phyloP scores from a whole-genome alignment of 2,888 invertebrate species.

The Mesodorylaimus sp. region DNA sequence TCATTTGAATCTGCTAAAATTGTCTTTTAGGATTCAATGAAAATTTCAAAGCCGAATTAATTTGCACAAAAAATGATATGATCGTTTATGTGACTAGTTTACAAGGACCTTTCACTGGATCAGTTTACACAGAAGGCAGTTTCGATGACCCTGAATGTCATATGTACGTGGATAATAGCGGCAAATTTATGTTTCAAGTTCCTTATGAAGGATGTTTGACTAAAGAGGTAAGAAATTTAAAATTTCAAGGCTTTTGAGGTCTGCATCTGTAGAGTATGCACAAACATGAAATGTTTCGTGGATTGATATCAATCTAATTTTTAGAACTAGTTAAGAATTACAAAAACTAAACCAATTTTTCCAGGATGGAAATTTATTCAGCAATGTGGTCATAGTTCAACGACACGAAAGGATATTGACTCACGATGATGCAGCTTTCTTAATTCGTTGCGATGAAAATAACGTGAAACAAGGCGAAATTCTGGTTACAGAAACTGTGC shows the following conservation, averaged over 20 bases:
- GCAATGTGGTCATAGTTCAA: slow-evolving; percentile 9
- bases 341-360: neutral
- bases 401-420: slow-evolving; percentile 8
- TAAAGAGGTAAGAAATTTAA: neutral
- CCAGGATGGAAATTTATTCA: neutral
- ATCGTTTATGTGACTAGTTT: neutral
- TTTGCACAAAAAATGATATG: slow-evolving; percentile 1
- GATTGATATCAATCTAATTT: neutral
- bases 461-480: neutral
- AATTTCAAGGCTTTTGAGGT: neutral
- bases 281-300: neutral
- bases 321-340: neutral
- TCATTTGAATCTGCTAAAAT: neutral
- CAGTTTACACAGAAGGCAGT: slow-evolving; percentile 10
- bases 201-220: slow-evolving; percentile 8
- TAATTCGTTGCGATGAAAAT: slow-evolving; percentile 4
- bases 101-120: slow-evolving; percentile 5
- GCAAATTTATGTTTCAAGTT: slow-evolving; percentile 1
- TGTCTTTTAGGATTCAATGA: slow-evolving; percentile 2
- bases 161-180: neutral
- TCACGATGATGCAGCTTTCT: slow-evolving; percentile 6
- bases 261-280: neutral
- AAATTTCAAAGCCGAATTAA: slow-evolving; percentile 2
- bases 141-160: neutral
- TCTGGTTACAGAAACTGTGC: slow-evolving; percentile 1